Base-by-base conservation (phyloP, 2,113 vertebrate species). In the Ammodramus savannarum region DNA sequence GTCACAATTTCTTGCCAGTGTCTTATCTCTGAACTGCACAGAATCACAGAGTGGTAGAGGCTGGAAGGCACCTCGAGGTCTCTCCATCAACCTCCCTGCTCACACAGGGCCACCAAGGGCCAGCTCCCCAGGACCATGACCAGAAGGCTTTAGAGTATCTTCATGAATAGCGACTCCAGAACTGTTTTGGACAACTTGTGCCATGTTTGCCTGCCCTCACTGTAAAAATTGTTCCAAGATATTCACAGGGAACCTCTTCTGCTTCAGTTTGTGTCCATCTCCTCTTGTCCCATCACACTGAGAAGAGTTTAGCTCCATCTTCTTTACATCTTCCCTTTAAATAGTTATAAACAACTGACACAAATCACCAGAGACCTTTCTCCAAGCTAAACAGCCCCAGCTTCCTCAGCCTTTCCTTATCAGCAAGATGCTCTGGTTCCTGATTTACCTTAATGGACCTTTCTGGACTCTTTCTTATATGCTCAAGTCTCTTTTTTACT, bases 191-290 rank as follows among this genome's bases (percentile, higher is more conserved):
- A n/a, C 71, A 89, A 68, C 34, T 12, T 75, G 25, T 34, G 39
- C 16, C 46, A 41, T 6, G 16, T 39, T 13, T 61, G 16, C 25
- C 34, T 59, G 51, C 39, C 21, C 39, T 41, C 31, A 78, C n/a
- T 54, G 18, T 44, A 48, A 39, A 27, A 67, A 61, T 13, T 13
- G 7, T 46, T 22, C 18, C 11, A 25, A 0, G 0, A 23, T 48
- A 54, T 6, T 76, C 25, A 41, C n/a, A 82, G 17, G 8, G 17
- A 76, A 55, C 4, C 7, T 68, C 21, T 31, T 68, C 21, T 62
- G 34, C 77, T 83, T 76, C 71, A 36, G 21, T 32, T 68, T 62
- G 26, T 22, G 8, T 36, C 25, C 29, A 54, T 34, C 16, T 54
- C n/a, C 27, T 59, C 41, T 66, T 46, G 44, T 31, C 34, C 13